Conservation (phyloP, 2,797 vertebrate species). For the Chelon labrosus region DNA sequence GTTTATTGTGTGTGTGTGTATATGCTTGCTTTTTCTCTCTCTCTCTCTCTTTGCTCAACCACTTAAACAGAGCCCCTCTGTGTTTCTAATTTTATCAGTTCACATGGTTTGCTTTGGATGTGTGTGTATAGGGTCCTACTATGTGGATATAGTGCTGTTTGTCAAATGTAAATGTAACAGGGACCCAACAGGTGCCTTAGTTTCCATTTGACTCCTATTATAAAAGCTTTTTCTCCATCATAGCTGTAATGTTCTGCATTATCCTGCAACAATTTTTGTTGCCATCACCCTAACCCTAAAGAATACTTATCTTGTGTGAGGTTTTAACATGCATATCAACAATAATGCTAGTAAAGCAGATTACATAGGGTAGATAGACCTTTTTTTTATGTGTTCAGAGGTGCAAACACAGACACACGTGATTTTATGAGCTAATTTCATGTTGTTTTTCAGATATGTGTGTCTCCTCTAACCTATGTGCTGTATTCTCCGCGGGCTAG, state of each 20-base stretch:
- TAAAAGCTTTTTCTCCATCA: conserved; percentile 2
- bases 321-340: neutral
- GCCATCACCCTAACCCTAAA: no score
- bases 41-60: conserved; percentile 24
- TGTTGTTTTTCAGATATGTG: conserved; percentile 71
- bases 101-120: conserved; percentile 36
- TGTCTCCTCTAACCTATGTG: conserved; percentile 36
- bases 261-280: no score
- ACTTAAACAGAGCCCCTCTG: conserved; percentile 56
- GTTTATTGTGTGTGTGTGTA: neutral
- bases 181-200: conserved; percentile 16
- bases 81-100: conserved; percentile 63
- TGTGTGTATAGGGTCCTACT: conserved; percentile 1
- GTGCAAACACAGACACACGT: conserved; percentile 16
- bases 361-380: neutral
- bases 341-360: neutral
- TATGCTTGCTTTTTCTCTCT: no score
- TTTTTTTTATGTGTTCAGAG: conserved; percentile 20
- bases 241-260: neutral
- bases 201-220: conserved; percentile 8
- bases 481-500: conserved; percentile 67
- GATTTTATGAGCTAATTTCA: conserved; percentile 73
- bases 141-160: conserved; percentile 16
- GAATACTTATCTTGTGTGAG: neutral
- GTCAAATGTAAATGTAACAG: conserved; percentile 30